These are phyloP conservation scores for Poicephalus gulielmi DNA, from an alignment of 2,113 vertebrate genomes.

Conservation along the genomic window DNA sequence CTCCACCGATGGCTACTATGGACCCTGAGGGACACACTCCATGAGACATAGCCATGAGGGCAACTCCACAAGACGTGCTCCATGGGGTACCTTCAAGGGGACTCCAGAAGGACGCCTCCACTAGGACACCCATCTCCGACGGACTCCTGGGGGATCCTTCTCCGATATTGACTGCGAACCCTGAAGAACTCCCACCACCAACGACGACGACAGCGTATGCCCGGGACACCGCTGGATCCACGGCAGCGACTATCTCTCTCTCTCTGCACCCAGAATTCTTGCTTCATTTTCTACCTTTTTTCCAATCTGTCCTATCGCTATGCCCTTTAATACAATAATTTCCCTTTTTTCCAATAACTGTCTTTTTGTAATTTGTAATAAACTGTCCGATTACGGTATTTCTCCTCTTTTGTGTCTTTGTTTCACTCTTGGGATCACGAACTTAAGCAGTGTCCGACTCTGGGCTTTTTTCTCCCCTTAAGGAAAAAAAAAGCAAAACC, in stretches of 20 bases:
- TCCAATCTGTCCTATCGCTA: neutral
- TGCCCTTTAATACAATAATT: neutral
- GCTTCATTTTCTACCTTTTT: neutral
- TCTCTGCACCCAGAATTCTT: neutral
- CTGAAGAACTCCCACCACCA: neutral
- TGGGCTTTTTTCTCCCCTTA: no score
- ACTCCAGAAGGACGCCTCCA: neutral
- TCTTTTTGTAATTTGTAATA: neutral
- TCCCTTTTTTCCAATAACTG: neutral
- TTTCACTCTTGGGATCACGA: neutral
- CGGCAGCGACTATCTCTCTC: no score
- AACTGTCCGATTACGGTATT: neutral
- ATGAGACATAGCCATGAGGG: neutral
- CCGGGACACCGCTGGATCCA: neutral
- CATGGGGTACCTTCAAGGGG: neutral
- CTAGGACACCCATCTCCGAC: neutral
- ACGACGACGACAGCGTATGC: neutral
- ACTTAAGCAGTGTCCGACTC: no score
- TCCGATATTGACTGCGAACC: neutral
- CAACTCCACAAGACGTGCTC: neutral
- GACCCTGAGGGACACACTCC: neutral
- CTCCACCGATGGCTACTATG: neutral
- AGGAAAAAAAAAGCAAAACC: no score
- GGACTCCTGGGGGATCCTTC: no score
- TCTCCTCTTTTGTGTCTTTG: neutral